Evolutionary conservation across 2,113 vertebrate genomes (phyloP), one percentile per base, ranked within the genome.

Genomic region (Scophthalmus maximus): DNA sequence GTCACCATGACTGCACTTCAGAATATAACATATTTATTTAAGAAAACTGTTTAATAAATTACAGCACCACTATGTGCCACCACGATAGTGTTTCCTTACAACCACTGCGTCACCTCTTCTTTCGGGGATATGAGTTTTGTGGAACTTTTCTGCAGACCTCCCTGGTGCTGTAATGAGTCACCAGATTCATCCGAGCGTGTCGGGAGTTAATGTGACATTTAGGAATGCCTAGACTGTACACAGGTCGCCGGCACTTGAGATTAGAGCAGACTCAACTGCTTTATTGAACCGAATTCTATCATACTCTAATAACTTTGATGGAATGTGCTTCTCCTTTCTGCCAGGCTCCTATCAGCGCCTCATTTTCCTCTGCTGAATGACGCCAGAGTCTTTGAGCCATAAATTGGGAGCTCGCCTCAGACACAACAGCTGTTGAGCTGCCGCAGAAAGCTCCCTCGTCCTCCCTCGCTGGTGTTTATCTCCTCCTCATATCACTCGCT

Each of bases 401-500:
- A 88, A 87, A 90, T 87, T 83, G 86, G 84, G 53, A 80, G 62
- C 73, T 76, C 3, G 57, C 76, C 68, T 85, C 82, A 81, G 84
- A 81, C 78, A 77, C 83, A 85, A 87, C 82, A 85, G 82, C 79
- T 88, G 82, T 74, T 79, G 81, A 80, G 76, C 64, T 71, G 78
- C 76, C 1, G 57, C 73, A 57, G 47, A 74, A n/a, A 56, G 69
- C 44, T 0, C 51, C 60, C 64, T 53, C 2, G 17, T 67, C 62
- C 81, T 72, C 55, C 64, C 55, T 38, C 29, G n/a, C 68, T 34
- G 44, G 36, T 85, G 73, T 87, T 78, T 76, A 82, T 86, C 75
- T 83, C 67, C 20, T 77, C 29, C 66, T 57, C 61, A 22, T 27
- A 75, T 85, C 55, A 29, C 52, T 47, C 10, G 30, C 68, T 81